These are phyloP conservation scores for Terebella lapidaria DNA, from an alignment of 2,888 invertebrate species.

Conservation along the genomic window DNA sequence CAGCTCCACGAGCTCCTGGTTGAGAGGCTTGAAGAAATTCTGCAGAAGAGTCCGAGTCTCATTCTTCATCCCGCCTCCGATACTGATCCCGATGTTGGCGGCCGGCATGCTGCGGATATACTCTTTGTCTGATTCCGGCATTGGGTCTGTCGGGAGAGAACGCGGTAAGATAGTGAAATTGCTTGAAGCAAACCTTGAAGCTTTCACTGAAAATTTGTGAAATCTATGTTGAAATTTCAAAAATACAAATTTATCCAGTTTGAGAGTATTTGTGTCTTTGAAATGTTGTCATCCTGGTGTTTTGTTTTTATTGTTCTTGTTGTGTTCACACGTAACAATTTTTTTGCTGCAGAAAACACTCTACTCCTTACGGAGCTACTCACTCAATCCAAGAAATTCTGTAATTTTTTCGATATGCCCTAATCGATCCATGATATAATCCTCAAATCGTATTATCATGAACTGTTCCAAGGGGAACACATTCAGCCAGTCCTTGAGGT, in stretches of 20 bases:
- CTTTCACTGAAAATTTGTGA: neutral
- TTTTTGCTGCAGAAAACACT: no score
- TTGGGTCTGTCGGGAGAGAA: neutral
- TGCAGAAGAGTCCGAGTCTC: neutral
- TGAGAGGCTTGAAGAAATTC: slow-evolving; percentile 1
- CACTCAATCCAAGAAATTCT: neutral
- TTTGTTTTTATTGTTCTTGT: no score
- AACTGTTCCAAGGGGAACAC: slow-evolving; percentile 3
- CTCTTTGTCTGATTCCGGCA: neutral
- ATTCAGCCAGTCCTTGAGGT: slow-evolving; percentile 1
- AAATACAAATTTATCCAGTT: neutral
- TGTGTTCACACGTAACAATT: no score
- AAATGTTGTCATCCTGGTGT: no score
- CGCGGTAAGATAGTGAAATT: no score
- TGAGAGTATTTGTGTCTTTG: no score
- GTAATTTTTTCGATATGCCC: neutral
- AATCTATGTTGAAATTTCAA: neutral
- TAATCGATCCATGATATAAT: neutral
- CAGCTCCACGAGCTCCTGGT: neutral
- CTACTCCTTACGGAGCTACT: no score
- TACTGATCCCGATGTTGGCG: neutral
- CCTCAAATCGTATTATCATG: neutral
- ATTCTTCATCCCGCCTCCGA: neutral
- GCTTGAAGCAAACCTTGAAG: no score
- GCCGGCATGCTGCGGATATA: neutral